Evolutionary conservation across 2,888 invertebrate species (phyloP), one percentile per base, ranked within the genome.

Genomic region (Osmoderma eremita): DNA sequence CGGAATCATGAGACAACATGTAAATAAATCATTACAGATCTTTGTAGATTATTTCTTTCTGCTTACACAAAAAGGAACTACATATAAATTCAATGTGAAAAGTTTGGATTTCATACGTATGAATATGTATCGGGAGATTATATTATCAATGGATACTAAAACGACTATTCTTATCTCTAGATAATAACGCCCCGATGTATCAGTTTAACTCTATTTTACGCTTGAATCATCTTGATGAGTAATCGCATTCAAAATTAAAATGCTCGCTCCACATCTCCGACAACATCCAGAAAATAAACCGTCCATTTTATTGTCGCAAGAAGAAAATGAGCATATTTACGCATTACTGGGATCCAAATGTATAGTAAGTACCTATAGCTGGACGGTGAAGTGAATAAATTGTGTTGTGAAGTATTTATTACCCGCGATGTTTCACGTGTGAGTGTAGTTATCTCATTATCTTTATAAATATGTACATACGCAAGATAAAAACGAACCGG

Each of bases 241-340:
- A 48, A 41, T 30, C 10, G 10, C 30, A 10, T n/a, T n/a, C n/a
- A n/a, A n/a, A n/a, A n/a, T n/a, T n/a, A n/a, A n/a, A 4, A 45
- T 30, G 22, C 13, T 41, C 41, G n/a, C 6, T 61, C 58, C 45
- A 17, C 20, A 61, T 24, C 24, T 22, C 17, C 45, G 58, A 45
- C 22, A 30, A 13, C 58, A 61, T 0, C 58, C 58, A 10, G 45
- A 45, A 61, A 45, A 61, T 48, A 61, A 17, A 45, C 30, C 58
- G 15, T 48, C 58, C 15, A 36, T 30, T 48, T 84, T 94, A 76
- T 84, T 95, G 70, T 87, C 88, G 61, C 84, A 85, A 71, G 94
- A 94, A 63, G 96, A 96, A 84, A 96, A 96, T 80, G 92, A 94
- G 18, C 87, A 88, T 76, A 87, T 97, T 74, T 93, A 94, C 80